Evolutionary conservation across 2,888 invertebrate genomes (phyloP).

Genomic region (Oeneis ivallda): DNA sequence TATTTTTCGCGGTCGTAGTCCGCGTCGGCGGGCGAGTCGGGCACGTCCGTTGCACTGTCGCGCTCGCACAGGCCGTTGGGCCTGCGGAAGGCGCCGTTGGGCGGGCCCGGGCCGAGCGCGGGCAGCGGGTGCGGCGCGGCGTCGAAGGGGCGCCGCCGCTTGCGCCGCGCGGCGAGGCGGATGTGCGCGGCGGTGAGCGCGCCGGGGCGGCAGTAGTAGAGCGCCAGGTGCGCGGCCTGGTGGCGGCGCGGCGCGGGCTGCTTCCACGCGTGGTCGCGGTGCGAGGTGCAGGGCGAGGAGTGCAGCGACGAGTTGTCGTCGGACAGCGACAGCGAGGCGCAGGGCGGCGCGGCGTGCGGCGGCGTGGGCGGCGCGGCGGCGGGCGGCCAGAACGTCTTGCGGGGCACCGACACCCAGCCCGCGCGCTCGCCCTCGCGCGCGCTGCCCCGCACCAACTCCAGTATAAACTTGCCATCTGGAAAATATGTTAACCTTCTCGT

Average conservation of each 20-base stretch:
- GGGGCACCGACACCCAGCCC: conserved; percentile 94
- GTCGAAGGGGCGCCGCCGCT: conserved; percentile 86
- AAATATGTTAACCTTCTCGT: conserved; percentile 17
- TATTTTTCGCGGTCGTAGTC: conserved; percentile 71
- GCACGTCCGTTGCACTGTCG: conserved; percentile 60
- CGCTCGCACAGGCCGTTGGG: no score
- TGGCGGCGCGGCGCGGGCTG: conserved; percentile 88
- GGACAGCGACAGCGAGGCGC: conserved; percentile 91
- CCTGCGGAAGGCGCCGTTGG: no score
- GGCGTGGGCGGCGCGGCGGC: conserved; percentile 85
- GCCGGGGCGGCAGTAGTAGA: conserved; percentile 85
- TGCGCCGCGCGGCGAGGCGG: conserved; percentile 72
- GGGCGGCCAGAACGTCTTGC: conserved; percentile 93
- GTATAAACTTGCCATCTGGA: conserved; percentile 93
- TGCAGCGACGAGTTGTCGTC: conserved; percentile 95
- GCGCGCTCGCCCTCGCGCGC: conserved; percentile 87
- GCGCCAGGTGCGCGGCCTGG: conserved; percentile 82
- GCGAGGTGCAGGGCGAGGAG: conserved; percentile 90
- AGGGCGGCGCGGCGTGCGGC: conserved; percentile 71
- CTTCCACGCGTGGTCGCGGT: conserved; percentile 95
- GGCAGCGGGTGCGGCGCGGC: conserved; percentile 49
- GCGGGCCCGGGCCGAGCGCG: conserved; percentile 43
- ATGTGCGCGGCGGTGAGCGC: conserved; percentile 70
- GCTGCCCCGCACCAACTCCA: conserved; percentile 86
- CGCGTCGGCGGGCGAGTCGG: conserved; percentile 53